A percentile compares a stretch with the other conserved stretches of the same genome.
Evolutionary conservation across 2,888 invertebrate species (phyloP).

Genomic region (Phengaris alcon): DNA sequence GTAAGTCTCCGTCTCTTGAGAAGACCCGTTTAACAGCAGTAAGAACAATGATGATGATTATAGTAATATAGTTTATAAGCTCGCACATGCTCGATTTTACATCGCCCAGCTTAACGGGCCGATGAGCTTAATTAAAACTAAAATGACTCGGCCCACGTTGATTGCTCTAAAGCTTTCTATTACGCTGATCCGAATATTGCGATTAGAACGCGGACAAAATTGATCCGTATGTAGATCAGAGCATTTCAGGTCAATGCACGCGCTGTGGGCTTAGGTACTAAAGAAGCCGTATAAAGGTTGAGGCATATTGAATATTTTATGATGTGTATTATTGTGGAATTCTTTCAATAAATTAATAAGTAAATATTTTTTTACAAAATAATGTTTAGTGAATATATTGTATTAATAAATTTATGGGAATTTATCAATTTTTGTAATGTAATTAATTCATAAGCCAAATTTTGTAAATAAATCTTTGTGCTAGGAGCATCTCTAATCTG

Average conservation of each 20-base stretch:
- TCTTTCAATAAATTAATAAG: slow-evolving; percentile 27
- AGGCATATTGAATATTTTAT: slow-evolving; percentile 14
- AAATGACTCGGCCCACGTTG: slow-evolving; percentile 65
- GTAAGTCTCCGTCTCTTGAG: neutral
- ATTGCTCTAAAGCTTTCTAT: slow-evolving; percentile 55
- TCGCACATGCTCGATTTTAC: slow-evolving; percentile 62
- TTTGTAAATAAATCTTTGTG: too few relatives aligned
- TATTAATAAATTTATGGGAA: too few relatives aligned
- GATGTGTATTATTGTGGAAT: slow-evolving; percentile 45
- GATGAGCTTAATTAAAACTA: slow-evolving; percentile 73
- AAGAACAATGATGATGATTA: neutral
- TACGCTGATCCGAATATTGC: slow-evolving; percentile 37
- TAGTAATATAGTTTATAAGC: slow-evolving; percentile 56
- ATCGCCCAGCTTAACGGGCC: slow-evolving; percentile 60
- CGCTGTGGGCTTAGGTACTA: slow-evolving; percentile 4
- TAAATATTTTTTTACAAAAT: neutral
- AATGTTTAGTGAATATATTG: too few relatives aligned
- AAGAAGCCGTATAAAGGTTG: slow-evolving; percentile 22
- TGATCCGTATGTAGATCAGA: slow-evolving; percentile 23
- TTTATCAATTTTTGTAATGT: too few relatives aligned
- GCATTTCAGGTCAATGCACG: slow-evolving; percentile 27
- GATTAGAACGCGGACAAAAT: slow-evolving; percentile 27
- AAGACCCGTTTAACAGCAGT: neutral
- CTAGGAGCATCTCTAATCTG: too few relatives aligned
- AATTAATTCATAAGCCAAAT: too few relatives aligned